Evolutionary conservation across 1,140 invertebrate genomes (phyloP).

Genomic region (Aleiodes sp.): DNA sequence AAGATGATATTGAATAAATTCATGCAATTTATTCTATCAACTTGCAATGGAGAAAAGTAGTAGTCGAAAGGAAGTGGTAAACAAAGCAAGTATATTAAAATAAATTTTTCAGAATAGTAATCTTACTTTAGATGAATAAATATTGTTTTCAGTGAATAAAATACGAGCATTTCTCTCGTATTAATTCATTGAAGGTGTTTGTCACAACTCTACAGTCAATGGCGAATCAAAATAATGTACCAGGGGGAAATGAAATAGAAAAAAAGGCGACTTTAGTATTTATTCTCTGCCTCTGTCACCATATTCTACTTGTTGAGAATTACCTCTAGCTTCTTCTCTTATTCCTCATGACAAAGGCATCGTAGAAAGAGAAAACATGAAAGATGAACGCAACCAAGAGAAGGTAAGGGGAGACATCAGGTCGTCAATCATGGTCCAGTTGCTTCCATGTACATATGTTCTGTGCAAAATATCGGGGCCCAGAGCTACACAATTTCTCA

Average conservation of each 20-base stretch:
- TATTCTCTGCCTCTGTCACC: conserved; percentile 49
- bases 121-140: neutral
- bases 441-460: conserved; percentile 41
- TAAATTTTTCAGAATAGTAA: neutral
- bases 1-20: conserved; percentile 6
- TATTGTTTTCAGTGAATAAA: neutral
- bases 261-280: conserved; percentile 38
- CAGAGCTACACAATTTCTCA: neutral
- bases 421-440: conserved; percentile 62
- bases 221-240: conserved; percentile 45
- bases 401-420: conserved; percentile 44
- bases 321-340: conserved; percentile 28
- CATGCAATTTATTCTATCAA: conserved; percentile 7
- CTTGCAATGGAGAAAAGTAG: neutral
- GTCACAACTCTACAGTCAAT: conserved; percentile 38
- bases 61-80: neutral
- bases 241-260: conserved; percentile 8
- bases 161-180: neutral
- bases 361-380: conserved; percentile 28
- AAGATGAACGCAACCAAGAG: conserved; percentile 32
- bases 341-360: neutral
- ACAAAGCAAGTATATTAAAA: neutral
- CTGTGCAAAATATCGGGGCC: neutral
- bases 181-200: conserved; percentile 19
- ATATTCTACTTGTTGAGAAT: conserved; percentile 53